Conservation (phyloP, 2,113 vertebrate species). For the Apteryx mantelli region DNA sequence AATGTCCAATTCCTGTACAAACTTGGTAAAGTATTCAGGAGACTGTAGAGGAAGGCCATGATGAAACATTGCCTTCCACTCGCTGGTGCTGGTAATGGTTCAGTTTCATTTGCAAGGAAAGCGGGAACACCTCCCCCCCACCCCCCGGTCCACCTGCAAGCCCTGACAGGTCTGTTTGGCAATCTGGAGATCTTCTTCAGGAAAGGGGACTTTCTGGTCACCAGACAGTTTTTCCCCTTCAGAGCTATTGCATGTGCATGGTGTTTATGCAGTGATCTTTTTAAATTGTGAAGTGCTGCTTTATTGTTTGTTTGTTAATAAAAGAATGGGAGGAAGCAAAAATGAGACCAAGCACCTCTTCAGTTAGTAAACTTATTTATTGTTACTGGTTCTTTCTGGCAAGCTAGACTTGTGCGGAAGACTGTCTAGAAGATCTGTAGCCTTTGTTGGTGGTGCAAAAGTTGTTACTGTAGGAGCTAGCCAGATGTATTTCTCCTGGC, state of each 20-base stretch:
- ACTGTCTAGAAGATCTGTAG: not conserved
- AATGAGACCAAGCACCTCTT: not conserved
- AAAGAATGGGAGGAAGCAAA: not conserved
- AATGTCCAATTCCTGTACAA: accelerated
- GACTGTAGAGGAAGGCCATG: accelerated
- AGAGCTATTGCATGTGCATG: accelerated
- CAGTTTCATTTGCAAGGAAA: accelerated
- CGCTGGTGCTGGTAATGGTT: accelerated
- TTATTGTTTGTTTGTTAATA: not conserved
- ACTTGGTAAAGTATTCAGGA: accelerated
- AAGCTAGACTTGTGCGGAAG: accelerated
- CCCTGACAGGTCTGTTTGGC: accelerated
- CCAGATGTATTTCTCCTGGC: not conserved
- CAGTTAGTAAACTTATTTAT: not conserved
- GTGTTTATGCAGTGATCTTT: not conserved
- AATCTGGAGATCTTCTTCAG: accelerated
- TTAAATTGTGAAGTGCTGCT: not conserved
- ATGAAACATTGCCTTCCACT: accelerated
- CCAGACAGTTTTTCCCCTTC: accelerated
- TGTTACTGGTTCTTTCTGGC: not conserved
- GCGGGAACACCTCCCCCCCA: not conserved
- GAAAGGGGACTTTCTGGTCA: not conserved
- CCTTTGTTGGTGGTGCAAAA: not conserved
- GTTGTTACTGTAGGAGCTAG: not conserved
- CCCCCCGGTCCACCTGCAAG: accelerated